Percentiles rank a stretch among this genome's conserved stretches.
Conservation (phyloP, 2,113 vertebrate species). For the Eptatretus burgeri region DNA sequence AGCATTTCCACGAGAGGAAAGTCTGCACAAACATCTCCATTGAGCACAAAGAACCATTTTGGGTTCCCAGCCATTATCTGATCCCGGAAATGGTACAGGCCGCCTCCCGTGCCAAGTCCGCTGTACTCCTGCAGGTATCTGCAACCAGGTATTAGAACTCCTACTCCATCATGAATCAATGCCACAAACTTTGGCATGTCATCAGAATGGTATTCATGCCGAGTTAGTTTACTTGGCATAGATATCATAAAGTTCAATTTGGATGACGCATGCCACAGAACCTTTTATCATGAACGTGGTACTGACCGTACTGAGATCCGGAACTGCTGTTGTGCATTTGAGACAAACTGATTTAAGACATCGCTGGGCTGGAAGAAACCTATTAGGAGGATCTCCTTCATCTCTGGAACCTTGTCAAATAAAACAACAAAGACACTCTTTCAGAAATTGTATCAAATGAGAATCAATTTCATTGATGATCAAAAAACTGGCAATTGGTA, state of each 20-base stretch:
- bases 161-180: too few relatives aligned
- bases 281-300: too few relatives aligned
- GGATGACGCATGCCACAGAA: too few relatives aligned
- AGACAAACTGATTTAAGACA: conserved; percentile 44
- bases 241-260: too few relatives aligned
- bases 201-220: too few relatives aligned
- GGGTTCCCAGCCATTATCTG: conserved; percentile 69
- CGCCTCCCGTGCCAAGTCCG: conserved; percentile 67
- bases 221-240: too few relatives aligned
- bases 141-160: background rate
- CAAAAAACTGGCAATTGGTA: too few relatives aligned
- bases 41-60: conserved; percentile 75
- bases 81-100: conserved; percentile 92
- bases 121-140: conserved; percentile 85
- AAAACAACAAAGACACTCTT: too few relatives aligned
- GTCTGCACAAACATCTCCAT: conserved; percentile 69
- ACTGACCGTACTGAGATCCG: conserved; percentile 52
- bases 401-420: conserved; percentile 34
- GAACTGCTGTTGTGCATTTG: conserved; percentile 52
- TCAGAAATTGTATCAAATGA: too few relatives aligned
- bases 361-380: conserved; percentile 96
- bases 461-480: too few relatives aligned
- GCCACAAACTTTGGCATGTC: too few relatives aligned
- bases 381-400: conserved; percentile 77
- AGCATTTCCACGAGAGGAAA: conserved; percentile 71